Conservation (phyloP, 2,888 invertebrate species). For the Petrophora chlorosata region DNA sequence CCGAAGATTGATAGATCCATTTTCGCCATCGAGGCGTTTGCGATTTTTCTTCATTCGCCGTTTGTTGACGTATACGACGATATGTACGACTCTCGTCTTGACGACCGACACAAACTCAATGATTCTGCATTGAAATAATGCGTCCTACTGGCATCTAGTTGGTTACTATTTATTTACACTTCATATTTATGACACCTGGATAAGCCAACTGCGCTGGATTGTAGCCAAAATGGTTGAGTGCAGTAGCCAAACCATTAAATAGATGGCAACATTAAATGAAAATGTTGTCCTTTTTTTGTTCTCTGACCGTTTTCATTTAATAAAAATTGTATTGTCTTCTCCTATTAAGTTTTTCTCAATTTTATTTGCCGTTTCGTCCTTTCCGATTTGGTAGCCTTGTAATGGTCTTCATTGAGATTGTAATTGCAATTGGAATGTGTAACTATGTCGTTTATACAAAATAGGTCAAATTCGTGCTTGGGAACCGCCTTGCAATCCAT, state of each 20-base stretch:
- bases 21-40: constrained; percentile 1
- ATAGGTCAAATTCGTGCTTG: constrained; percentile 28
- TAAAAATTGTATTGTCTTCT: too few relatives aligned
- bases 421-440: constrained; percentile 23
- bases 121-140: constrained; percentile 3
- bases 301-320: too few relatives aligned
- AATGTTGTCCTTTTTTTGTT: too few relatives aligned
- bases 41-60: constrained; percentile 12
- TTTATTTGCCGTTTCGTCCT: background rate
- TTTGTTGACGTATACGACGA: too few relatives aligned
- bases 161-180: constrained; percentile 2
- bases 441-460: constrained; percentile 12
- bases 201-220: constrained; percentile 17
- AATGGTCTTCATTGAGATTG: constrained; percentile 7
- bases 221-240: constrained; percentile 9
- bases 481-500: constrained; percentile 10
- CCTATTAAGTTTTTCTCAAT: too few relatives aligned
- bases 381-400: background rate
- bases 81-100: too few relatives aligned
- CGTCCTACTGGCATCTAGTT: background rate
- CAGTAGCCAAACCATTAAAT: constrained; percentile 11
- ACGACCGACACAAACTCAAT: constrained; percentile 7
- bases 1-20: constrained; percentile 11
- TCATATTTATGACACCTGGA: constrained; percentile 18
- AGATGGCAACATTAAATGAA: too few relatives aligned